Evolutionary conservation across 2,888 invertebrate species (phyloP).

Genomic region (Aspidapion aeneum): DNA sequence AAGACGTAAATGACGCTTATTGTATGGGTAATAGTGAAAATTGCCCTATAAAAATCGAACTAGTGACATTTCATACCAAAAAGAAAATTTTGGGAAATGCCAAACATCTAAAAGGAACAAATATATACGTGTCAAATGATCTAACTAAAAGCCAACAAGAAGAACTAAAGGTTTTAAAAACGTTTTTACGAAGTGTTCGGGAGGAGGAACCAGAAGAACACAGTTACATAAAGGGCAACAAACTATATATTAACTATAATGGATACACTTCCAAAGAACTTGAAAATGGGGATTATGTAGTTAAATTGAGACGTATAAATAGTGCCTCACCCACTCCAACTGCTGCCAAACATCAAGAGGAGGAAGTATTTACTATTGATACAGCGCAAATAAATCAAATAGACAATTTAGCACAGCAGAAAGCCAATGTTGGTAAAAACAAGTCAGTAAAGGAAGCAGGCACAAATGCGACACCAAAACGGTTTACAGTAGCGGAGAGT

Average conservation of each 20-base stretch:
- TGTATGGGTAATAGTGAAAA: not conserved
- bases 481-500: not conserved
- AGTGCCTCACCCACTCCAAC: not conserved
- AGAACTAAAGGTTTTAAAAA: not conserved
- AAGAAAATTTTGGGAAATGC: not conserved
- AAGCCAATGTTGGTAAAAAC: too few species aligned
- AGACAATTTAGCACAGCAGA: too few species aligned
- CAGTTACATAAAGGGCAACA: not conserved
- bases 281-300: not conserved
- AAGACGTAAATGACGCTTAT: not conserved
- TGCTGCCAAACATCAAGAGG: not conserved
- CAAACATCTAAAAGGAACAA: not conserved
- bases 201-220: not conserved
- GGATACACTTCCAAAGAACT: not conserved
- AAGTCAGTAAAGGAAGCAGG: too few species aligned
- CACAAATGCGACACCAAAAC: not conserved
- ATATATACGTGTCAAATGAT: too few species aligned
- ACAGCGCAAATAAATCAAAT: not conserved
- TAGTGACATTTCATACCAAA: not conserved
- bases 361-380: not conserved
- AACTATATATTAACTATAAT: not conserved
- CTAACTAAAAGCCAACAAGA: not conserved
- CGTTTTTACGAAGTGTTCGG: not conserved
- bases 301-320: not conserved
- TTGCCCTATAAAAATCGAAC: not conserved